phyloP scores from a whole-genome alignment of 1,140 invertebrate species.

The Drosophila bocki region DNA sequence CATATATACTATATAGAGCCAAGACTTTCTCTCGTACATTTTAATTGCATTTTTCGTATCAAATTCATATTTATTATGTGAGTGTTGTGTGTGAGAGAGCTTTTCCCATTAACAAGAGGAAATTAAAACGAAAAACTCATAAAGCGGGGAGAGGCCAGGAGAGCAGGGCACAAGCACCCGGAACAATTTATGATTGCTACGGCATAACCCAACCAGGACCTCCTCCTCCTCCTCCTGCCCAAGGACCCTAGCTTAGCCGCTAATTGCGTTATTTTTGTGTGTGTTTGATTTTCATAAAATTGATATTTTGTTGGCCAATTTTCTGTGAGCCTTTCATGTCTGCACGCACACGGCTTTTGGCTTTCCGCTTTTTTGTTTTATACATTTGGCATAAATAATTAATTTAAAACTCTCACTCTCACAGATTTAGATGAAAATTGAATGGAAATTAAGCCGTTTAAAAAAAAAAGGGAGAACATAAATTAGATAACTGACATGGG shows the following conservation, averaged over 20 bases:
- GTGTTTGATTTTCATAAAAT: constrained; percentile 74
- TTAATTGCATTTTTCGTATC: constrained; percentile 81
- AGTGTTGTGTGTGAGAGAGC: constrained; percentile 23
- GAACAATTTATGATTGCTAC: constrained; percentile 69
- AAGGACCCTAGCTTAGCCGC: constrained; percentile 11
- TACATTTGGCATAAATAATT: constrained; percentile 46
- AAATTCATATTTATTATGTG: constrained; percentile 78
- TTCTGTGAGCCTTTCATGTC: constrained; percentile 18
- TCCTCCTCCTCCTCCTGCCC: background rate
- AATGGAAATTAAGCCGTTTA: constrained; percentile 11
- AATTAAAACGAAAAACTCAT: constrained; percentile 80
- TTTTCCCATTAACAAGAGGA: constrained; percentile 76
- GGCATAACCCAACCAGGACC: background rate
- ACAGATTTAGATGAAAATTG: constrained; percentile 31
- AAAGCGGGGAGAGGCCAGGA: constrained; percentile 27
- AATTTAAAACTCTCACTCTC: constrained; percentile 21
- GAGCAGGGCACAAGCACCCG: constrained; percentile 1
- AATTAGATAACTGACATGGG: background rate
- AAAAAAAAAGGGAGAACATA: constrained; percentile 1
- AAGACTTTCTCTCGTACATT: constrained; percentile 56
- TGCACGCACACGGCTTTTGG: constrained; percentile 4
- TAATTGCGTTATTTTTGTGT: constrained; percentile 77
- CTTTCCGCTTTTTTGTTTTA: constrained; percentile 6
- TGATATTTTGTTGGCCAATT: constrained; percentile 52
- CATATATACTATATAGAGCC: background rate